These are phyloP conservation scores for Lucilia cuprina DNA, from an alignment of 1,140 invertebrate genomes.

Conservation along the genomic window DNA sequence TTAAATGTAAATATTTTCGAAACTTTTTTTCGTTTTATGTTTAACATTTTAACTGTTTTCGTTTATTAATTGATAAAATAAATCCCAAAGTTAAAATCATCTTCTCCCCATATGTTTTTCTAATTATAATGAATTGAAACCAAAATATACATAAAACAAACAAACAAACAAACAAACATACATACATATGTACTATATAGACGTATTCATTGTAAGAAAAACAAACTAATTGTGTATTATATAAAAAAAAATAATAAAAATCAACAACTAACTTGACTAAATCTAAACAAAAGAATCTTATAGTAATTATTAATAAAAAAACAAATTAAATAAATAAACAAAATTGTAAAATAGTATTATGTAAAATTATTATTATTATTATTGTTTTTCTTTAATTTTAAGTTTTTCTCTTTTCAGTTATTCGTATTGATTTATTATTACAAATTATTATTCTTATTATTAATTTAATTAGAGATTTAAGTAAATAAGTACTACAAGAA, in stretches of 20 bases:
- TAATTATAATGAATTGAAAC: neutral
- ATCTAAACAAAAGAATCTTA: neutral
- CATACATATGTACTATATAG: conserved; percentile 44
- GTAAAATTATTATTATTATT: neutral
- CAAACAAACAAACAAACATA: conserved; percentile 33
- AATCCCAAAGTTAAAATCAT: neutral
- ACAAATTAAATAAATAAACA: neutral
- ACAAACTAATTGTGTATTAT: conserved; percentile 19
- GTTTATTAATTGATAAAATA: neutral
- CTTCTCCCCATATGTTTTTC: neutral
- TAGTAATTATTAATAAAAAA: conserved; percentile 13
- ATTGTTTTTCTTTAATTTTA: neutral
- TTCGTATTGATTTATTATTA: conserved; percentile 1
- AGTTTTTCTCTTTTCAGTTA: conserved; percentile 6
- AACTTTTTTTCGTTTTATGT: neutral
- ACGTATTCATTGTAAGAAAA: conserved; percentile 1
- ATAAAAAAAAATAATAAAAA: neutral
- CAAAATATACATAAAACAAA: neutral
- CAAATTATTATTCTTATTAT: too few relatives aligned
- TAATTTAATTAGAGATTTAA: conserved; percentile 25
- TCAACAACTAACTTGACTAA: neutral
- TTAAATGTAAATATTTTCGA: conserved; percentile 18
- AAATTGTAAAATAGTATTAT: conserved; percentile 1
- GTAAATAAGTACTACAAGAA: conserved; percentile 27
- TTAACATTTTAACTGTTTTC: neutral